Evolutionary conservation across 2,113 vertebrate species (phyloP), one percentile per base, ranked within the genome.

Genomic region (Tragulus kanchil): DNA sequence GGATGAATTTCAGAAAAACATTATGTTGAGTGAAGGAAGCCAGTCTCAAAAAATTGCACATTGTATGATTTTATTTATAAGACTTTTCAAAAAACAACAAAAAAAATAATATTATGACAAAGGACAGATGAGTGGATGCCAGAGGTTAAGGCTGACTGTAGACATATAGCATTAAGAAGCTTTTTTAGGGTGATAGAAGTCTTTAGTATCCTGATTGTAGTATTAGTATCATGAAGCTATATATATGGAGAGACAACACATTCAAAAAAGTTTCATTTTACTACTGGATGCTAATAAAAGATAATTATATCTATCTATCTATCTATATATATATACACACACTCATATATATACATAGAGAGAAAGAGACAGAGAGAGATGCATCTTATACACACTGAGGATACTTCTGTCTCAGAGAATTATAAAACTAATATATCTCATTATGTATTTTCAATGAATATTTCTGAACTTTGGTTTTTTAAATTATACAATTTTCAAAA

Each of bases 381-480:
- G 50, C 9, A 31, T 67, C 13, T 86, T 21, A 59, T 58, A 61
- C 56, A 81, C 61, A 13, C 16, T 89, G 31, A 94, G 42, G 17
- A 64, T 45, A 28, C 23, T 69, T 93, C 42, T 79, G 1, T 52
- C 28, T 79, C n/a, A 31, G 4, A 92, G 52, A 85, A 91, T 69
- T 91, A 77, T 71, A 88, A 83, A 93, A 86, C 26, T 84, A 56
- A 0, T 81, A 62, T 52, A 77, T 93, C 64, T 85, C 36, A 62
- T 77, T 61, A 83, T 96, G 89, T 75, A 77, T 52, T 86, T 52
- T 88, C 62, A 82, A 8, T 89, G 1, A 69, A 0, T 92, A 7
- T 31, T 95, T 96, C n/a, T 69, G 54, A 88, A 85, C 7, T 61
- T 61, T 90, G 31, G 52, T 21, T 86, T 96, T 96, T 82, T 85